phyloP scores from a whole-genome alignment of 2,888 invertebrate species.

The Deroplatys truncata region DNA sequence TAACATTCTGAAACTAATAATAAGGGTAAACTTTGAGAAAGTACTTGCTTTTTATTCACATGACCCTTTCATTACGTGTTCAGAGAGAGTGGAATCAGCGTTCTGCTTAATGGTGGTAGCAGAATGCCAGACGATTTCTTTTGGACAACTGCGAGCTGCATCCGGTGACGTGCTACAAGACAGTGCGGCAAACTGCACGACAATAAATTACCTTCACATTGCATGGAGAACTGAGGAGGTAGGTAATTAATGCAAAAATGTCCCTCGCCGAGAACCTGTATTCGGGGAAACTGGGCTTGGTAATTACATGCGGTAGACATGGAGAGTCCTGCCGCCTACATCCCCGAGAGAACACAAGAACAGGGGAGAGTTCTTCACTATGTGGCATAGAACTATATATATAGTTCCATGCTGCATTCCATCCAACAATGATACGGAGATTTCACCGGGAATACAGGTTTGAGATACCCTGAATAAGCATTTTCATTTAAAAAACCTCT shows the following conservation, averaged over 20 bases:
- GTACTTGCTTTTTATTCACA: no score
- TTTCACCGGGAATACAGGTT: no score
- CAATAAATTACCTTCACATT: not conserved
- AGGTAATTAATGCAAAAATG: not conserved
- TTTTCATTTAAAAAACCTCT: no score
- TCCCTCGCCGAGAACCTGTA: not conserved
- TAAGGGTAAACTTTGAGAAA: no score
- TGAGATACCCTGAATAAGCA: no score
- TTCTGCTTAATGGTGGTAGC: not conserved
- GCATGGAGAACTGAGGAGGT: not conserved
- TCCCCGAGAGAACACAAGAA: not conserved
- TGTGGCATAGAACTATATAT: no score
- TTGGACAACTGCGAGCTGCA: not conserved
- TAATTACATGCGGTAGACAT: not conserved
- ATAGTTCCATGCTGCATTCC: no score
- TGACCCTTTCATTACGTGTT: no score
- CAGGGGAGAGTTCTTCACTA: no score
- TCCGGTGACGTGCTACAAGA: not conserved
- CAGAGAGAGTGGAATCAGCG: not conserved
- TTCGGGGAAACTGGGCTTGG: not conserved
- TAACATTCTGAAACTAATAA: no score
- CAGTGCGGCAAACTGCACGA: not conserved
- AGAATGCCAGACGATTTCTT: not conserved
- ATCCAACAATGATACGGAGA: no score
- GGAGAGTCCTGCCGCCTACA: not conserved